Evolutionary conservation across 1,140 invertebrate species (phyloP).

Genomic region (Bombus huntii): DNA sequence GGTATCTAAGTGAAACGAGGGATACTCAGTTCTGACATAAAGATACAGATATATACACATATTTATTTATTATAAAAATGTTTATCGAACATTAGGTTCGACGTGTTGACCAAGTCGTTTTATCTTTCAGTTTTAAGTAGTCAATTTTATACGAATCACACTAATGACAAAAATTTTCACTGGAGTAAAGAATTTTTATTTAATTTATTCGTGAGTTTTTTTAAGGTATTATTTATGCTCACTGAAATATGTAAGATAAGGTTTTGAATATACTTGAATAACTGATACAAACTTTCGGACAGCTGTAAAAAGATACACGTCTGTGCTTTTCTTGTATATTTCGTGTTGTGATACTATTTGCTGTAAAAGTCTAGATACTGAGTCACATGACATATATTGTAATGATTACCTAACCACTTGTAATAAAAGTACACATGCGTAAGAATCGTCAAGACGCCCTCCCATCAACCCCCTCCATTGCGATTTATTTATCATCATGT

Average conservation of each 20-base stretch:
- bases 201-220: background rate
- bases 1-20: slow-evolving; percentile 62
- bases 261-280: slow-evolving; percentile 41
- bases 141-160: slow-evolving; percentile 17
- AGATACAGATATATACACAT: slow-evolving; percentile 62
- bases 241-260: slow-evolving; percentile 8
- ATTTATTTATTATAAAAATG: slow-evolving; percentile 72
- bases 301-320: slow-evolving; percentile 58
- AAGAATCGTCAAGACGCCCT: background rate
- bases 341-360: slow-evolving; percentile 79
- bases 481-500: background rate
- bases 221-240: background rate
- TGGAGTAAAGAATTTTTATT: background rate
- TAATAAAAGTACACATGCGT: slow-evolving; percentile 75
- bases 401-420: slow-evolving; percentile 74
- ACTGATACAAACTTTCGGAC: slow-evolving; percentile 42
- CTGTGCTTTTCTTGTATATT: slow-evolving; percentile 75
- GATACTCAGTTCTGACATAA: slow-evolving; percentile 53
- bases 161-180: background rate
- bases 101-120: slow-evolving; percentile 51
- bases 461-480: background rate
- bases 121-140: background rate
- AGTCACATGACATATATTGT: slow-evolving; percentile 70
- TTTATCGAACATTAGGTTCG: slow-evolving; percentile 59
- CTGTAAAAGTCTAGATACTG: slow-evolving; percentile 75